These are phyloP conservation scores for Mus musculus DNA, from an alignment of 2,113 vertebrate genomes.

Conservation along the genomic window GRCm39 chr13:23932501-23933000, in stretches of 20 bases:
- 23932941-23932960: neutral
- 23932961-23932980: neutral
- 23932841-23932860: fast-evolving
- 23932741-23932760: neutral
- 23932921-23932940: neutral
- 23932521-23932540: neutral
- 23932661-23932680: no score
- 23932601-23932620: no score
- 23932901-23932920: neutral
- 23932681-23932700: no score
- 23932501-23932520: neutral
- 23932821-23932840: neutral
- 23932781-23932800: neutral
- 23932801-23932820: no score
- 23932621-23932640: no score
- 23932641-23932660: no score
- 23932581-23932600: neutral
- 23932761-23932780: neutral
- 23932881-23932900: neutral
- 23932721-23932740: neutral
- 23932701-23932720: neutral
- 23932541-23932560: neutral
- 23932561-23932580: neutral
- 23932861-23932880: no score
- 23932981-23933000: neutral